A percentile compares a stretch with the other conserved stretches of the same genome.
phyloP scores from a whole-genome alignment of 2,888 invertebrate genomes.

The Siphlonurus alternatus region DNA sequence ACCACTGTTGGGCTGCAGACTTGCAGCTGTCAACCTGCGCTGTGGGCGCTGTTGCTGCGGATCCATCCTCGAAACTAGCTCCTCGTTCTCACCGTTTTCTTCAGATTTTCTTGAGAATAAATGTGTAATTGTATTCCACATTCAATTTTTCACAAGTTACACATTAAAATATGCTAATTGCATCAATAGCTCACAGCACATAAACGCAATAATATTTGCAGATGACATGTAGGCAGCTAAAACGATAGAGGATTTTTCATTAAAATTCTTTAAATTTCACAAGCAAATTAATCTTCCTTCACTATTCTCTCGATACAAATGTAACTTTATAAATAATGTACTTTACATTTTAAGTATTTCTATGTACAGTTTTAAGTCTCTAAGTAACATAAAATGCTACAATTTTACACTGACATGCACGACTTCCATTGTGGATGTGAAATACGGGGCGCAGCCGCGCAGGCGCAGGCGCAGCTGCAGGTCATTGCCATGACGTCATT shows the following conservation, averaged over 20 bases:
- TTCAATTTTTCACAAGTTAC: background rate
- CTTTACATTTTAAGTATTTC: background rate
- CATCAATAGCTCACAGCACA: background rate
- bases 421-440: conserved; percentile 3
- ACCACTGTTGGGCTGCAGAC: background rate
- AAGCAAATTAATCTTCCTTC: background rate
- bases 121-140: background rate
- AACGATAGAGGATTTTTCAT: background rate
- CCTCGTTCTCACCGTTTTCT: background rate
- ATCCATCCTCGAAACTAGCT: background rate
- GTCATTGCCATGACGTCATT: conserved; percentile 1
- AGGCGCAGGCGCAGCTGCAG: conserved; percentile 1
- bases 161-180: background rate
- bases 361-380: background rate
- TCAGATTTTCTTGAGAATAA: background rate
- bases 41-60: background rate
- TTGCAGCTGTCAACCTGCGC: background rate
- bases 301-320: background rate
- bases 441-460: conserved; percentile 1
- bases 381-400: background rate
- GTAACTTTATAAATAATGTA: background rate
- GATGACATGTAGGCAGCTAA: background rate
- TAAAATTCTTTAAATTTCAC: background rate
- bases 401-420: conserved; percentile 2
- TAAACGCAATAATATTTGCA: background rate